Evolutionary conservation across 2,113 vertebrate genomes (phyloP).

Genomic region (Cryptomyrus ogoouensis): DNA sequence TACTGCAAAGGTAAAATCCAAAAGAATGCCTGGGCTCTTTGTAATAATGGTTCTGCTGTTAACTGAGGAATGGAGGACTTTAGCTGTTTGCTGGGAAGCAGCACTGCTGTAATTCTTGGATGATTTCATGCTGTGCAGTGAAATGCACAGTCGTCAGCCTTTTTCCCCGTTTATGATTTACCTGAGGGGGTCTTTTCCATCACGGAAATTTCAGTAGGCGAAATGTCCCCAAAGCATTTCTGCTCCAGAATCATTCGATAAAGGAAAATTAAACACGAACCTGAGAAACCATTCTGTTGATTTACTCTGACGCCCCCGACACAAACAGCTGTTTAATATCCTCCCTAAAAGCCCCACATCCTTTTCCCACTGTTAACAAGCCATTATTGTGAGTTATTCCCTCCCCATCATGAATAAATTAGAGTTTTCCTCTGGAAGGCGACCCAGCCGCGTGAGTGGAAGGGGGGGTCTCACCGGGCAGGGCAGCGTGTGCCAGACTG

Average conservation of each 20-base stretch:
- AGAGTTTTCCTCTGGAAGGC: constrained; percentile 39
- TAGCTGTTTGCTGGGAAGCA: background rate
- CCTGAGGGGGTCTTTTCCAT: constrained; percentile 46
- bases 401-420: constrained; percentile 73
- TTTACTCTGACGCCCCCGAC: constrained; percentile 78
- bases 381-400: constrained; percentile 86
- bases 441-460: constrained; percentile 68
- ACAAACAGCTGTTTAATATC: constrained; percentile 92
- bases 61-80: background rate
- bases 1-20: background rate
- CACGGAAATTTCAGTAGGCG: constrained; percentile 49
- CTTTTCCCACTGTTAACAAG: constrained; percentile 86
- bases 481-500: constrained; percentile 34
- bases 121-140: background rate
- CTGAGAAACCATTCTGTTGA: constrained; percentile 81
- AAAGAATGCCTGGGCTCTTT: background rate
- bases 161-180: constrained; percentile 40
- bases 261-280: constrained; percentile 77
- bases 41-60: background rate
- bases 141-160: constrained; percentile 37
- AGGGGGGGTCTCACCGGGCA: constrained; percentile 48
- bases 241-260: constrained; percentile 78
- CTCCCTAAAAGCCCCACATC: constrained; percentile 80
- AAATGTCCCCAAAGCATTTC: constrained; percentile 59
- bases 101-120: background rate